A percentile compares a stretch with the other conserved stretches of the same genome.
phyloP scores from a whole-genome alignment of 2,888 invertebrate species.

The Cosmia pyralina region DNA sequence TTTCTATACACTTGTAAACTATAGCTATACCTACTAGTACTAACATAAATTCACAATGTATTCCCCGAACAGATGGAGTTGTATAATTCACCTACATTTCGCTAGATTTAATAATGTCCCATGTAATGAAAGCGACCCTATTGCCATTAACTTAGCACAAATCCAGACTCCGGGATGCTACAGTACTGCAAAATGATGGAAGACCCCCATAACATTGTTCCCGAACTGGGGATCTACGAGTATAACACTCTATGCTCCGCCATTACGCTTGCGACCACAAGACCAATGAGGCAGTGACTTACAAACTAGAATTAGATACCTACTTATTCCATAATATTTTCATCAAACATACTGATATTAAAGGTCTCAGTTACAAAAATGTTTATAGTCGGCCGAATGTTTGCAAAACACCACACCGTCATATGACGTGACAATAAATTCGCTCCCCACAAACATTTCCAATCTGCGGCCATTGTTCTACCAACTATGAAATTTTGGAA shows the following conservation, averaged over 20 bases:
- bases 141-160: not conserved
- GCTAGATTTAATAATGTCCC: not conserved
- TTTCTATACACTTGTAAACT: conserved; percentile 11
- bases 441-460: conserved; percentile 68
- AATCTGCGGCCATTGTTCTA: conserved; percentile 69
- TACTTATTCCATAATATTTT: conserved; percentile 4
- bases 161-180: not conserved
- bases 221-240: not conserved
- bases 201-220: not conserved
- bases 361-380: conserved; percentile 48
- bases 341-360: conserved; percentile 23
- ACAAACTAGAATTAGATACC: not conserved
- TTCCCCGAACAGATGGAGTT: not conserved
- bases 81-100: not conserved
- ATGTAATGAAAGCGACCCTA: not conserved
- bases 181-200: not conserved
- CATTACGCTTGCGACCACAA: not conserved
- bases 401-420: conserved; percentile 68
- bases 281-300: not conserved
- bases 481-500: conserved; percentile 66
- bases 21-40: not conserved
- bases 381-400: conserved; percentile 63
- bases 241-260: not conserved
- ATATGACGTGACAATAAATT: conserved; percentile 68
- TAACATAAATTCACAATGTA: conserved; percentile 10